phyloP scores from a whole-genome alignment of 2,797 vertebrate species.

The Poecilia wingei region DNA sequence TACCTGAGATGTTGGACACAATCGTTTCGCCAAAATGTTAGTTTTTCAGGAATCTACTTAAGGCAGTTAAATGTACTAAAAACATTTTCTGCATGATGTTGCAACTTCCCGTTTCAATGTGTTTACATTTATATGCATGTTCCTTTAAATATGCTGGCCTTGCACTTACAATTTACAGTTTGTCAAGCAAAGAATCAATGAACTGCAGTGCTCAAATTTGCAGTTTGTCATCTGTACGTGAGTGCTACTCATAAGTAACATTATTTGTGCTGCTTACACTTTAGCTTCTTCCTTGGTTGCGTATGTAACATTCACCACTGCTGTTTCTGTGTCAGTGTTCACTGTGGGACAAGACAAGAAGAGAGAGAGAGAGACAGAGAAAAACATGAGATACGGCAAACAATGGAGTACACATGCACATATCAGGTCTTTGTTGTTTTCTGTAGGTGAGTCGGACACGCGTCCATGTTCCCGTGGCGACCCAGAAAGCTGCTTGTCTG shows the following conservation, averaged over 20 bases:
- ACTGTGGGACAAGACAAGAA: slow-evolving; percentile 78
- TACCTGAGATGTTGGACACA: neutral
- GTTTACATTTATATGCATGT: neutral
- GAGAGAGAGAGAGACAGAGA: slow-evolving; percentile 9
- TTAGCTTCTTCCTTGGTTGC: slow-evolving; percentile 93
- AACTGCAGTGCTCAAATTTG: neutral
- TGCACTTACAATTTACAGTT: neutral
- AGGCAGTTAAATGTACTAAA: neutral
- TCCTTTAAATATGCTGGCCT: neutral
- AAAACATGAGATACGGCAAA: slow-evolving; percentile 28
- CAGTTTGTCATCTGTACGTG: slow-evolving; percentile 13
- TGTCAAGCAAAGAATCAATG: neutral
- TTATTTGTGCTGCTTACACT: slow-evolving; percentile 82
- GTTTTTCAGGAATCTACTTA: neutral
- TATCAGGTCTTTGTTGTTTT: slow-evolving; percentile 30
- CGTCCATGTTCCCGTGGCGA: slow-evolving; percentile 57
- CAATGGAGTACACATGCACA: slow-evolving; percentile 29
- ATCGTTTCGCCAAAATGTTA: neutral
- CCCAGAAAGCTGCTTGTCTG: slow-evolving; percentile 60
- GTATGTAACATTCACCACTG: slow-evolving; percentile 95
- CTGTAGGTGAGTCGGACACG: slow-evolving; percentile 51
- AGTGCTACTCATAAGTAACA: slow-evolving; percentile 19
- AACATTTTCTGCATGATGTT: neutral
- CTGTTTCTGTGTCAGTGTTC: slow-evolving; percentile 95
- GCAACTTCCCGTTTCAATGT: neutral